phyloP scores from a whole-genome alignment of 2,113 vertebrate genomes.

The Prietella phreatophila region DNA sequence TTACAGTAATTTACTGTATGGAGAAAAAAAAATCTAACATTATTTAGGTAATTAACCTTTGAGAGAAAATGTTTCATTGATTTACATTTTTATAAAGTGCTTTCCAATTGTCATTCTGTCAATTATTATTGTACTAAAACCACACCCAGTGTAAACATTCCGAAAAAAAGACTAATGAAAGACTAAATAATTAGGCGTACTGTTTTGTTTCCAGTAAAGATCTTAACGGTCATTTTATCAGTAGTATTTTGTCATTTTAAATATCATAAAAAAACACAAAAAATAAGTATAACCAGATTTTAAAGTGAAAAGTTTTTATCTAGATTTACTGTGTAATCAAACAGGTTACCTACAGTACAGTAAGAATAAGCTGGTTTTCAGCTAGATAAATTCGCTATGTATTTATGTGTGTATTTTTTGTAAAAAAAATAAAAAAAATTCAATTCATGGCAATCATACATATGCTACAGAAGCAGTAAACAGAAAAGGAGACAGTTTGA shows the following conservation, averaged over 20 bases:
- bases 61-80: background rate
- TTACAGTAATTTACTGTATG: background rate
- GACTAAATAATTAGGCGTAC: too few species aligned
- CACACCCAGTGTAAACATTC: background rate
- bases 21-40: background rate
- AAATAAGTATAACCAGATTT: background rate
- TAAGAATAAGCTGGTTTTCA: background rate
- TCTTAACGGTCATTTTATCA: too few species aligned
- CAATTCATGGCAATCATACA: background rate
- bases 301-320: background rate
- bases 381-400: background rate
- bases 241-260: background rate
- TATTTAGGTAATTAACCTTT: background rate
- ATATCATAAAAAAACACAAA: background rate
- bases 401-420: background rate
- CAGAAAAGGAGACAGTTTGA: background rate
- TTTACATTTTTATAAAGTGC: background rate
- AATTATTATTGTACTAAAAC: background rate
- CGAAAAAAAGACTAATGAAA: background rate
- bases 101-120: background rate
- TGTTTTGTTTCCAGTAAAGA: too few species aligned
- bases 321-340: background rate
- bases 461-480: background rate
- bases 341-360: background rate
- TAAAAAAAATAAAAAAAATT: too few species aligned